Evolutionary conservation across 37 sponge, comb jelly and placozoan genomes (phyloP), one percentile per base, ranked within the genome.

Genomic region (Chondrosia reniformis): DNA sequence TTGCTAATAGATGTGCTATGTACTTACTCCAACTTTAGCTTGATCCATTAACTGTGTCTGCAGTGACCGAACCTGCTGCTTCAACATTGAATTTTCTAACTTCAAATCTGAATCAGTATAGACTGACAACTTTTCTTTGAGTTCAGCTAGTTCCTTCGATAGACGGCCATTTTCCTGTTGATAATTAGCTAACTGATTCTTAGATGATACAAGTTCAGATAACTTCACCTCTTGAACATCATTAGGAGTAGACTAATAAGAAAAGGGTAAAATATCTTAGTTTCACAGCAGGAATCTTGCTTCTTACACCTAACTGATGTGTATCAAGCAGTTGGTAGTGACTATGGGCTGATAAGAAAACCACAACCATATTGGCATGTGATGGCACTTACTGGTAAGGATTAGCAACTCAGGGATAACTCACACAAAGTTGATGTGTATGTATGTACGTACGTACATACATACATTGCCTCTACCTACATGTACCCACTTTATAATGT

Each of bases 11-110:
- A 17, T 49, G 15, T 49, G 54, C 41, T 25, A 21, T 24, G 21
- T 44, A 69, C 72, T 69, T 25, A 69, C 72, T 43, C n/a, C 43
- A 6, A 42, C 72, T 24, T 9, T 39, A 24, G 72, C 72, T 25
- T 69, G 72, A 3, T 69, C 44, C 12, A 42, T 44, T 12, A 69
- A 25, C 24, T 69, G 72, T 6, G 4, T 7, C 72, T 69, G 39
- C 15, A 69, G 72, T 36, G 72, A 69, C 22, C 41, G n/a, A 13
- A 69, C 43, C 24, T 69, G 72, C 4, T 21, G 32, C 72, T 69
- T 69, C 41, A 69, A 24, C n/a, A 44, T n/a, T 21, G 44, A 6
- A 44, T 69, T 69, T 44, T 69, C 72, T 44, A 69, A n/a, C 72
- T 69, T 44, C 38, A 36, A 25, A 25, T 69, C 72, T 13, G 72